These are phyloP conservation scores for Calliphora vomitoria DNA, from an alignment of 2,888 invertebrate genomes.

Conservation along the genomic window DNA sequence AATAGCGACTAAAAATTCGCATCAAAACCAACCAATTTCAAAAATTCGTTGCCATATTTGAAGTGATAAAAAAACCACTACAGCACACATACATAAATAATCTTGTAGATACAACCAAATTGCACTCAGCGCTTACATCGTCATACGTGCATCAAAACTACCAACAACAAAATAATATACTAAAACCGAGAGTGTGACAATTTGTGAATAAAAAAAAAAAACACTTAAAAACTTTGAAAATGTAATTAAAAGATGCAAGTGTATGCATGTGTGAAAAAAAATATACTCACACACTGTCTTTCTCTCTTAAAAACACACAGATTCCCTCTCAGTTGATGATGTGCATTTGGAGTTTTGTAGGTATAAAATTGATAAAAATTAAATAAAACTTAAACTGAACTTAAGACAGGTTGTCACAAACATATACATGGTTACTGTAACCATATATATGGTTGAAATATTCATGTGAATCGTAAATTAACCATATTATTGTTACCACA, in stretches of 20 bases:
- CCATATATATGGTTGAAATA: too few relatives aligned
- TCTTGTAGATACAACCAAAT: background rate
- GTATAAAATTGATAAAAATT: background rate
- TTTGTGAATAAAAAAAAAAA: conserved; percentile 23
- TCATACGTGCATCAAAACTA: conserved; percentile 6
- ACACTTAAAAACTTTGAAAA: conserved; percentile 42
- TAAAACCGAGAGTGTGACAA: conserved; percentile 17
- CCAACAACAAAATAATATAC: background rate
- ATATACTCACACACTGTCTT: background rate
- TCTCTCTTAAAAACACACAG: background rate
- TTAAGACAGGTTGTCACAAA: too few relatives aligned
- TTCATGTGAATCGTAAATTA: too few relatives aligned
- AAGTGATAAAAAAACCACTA: background rate
- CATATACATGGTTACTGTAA: too few relatives aligned
- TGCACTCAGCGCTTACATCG: background rate
- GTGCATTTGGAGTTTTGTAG: background rate
- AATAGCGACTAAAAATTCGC: too few relatives aligned
- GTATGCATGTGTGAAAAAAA: background rate
- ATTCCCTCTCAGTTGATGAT: background rate
- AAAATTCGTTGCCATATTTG: conserved; percentile 14
- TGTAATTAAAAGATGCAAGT: conserved; percentile 35
- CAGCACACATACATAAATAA: too few relatives aligned
- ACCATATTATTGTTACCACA: too few relatives aligned
- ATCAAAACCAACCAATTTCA: background rate
- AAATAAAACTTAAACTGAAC: background rate